These are phyloP conservation scores for Mythimna loreyi DNA, from an alignment of 2,888 invertebrate genomes.

Conservation along the genomic window DNA sequence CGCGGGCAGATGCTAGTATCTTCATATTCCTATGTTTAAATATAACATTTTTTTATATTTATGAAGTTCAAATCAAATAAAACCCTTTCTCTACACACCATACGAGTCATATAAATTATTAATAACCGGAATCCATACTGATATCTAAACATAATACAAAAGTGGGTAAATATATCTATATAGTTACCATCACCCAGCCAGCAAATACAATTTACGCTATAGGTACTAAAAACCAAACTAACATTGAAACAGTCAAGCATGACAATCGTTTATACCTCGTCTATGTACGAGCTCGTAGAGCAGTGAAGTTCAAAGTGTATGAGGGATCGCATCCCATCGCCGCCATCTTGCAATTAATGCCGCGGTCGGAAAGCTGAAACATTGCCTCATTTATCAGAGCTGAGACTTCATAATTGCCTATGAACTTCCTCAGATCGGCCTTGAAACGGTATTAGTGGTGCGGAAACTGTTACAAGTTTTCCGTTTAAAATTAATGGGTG, in stretches of 20 bases:
- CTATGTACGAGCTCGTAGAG: slow-evolving; percentile 28
- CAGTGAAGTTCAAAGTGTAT: slow-evolving; percentile 45
- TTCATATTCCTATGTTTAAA: too few relatives aligned
- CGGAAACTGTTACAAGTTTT: slow-evolving; percentile 50
- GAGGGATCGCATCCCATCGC: slow-evolving; percentile 45
- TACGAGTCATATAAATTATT: too few relatives aligned
- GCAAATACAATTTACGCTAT: neutral
- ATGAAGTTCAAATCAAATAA: too few relatives aligned
- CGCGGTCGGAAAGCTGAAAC: slow-evolving; percentile 56
- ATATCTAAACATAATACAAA: too few relatives aligned
- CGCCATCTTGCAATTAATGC: slow-evolving; percentile 51
- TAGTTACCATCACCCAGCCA: too few relatives aligned
- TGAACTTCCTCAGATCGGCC: slow-evolving; percentile 42
- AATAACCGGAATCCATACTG: too few relatives aligned
- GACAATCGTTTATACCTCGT: slow-evolving; percentile 11
- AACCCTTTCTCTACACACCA: too few relatives aligned
- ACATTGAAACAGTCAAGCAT: neutral
- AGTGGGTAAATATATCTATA: too few relatives aligned
- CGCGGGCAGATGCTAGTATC: too few relatives aligned
- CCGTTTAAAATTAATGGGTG: slow-evolving; percentile 50
- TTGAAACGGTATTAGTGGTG: slow-evolving; percentile 46
- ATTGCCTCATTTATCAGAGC: slow-evolving; percentile 55
- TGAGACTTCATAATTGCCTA: slow-evolving; percentile 56
- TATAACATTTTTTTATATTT: too few relatives aligned
- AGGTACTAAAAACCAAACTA: neutral